Percentiles rank a stretch among this genome's conserved stretches.
Conservation (phyloP, 2,888 invertebrate species). For the Camponotus fellah region DNA sequence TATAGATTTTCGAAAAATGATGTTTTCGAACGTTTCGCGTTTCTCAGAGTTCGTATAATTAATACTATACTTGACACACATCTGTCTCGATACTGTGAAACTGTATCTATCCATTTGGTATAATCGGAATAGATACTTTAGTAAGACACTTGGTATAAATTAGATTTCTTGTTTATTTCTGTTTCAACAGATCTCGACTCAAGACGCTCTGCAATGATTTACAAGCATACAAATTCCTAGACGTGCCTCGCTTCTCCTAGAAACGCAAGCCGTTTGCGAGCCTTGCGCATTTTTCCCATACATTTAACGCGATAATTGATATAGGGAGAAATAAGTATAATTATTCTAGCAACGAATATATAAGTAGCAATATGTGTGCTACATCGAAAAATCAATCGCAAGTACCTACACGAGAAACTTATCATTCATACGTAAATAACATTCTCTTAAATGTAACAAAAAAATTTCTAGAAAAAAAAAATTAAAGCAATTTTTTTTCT, state of each 20-base stretch:
- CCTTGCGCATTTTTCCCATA: constrained; percentile 18
- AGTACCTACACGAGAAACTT: neutral
- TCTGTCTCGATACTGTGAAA: constrained; percentile 23
- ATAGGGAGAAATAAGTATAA: constrained; percentile 3
- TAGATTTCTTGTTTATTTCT: constrained; percentile 54
- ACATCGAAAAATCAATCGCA: constrained; percentile 5
- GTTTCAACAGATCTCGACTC: constrained; percentile 44
- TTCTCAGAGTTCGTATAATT: constrained; percentile 23
- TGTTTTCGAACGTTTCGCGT: constrained; percentile 28
- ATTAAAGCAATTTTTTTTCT: neutral
- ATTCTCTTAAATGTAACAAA: neutral
- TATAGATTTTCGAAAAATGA: constrained; percentile 39
- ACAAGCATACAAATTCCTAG: constrained; percentile 33
- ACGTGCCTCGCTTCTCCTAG: constrained; percentile 36
- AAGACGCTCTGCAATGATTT: constrained; percentile 41
- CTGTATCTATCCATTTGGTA: constrained; percentile 42
- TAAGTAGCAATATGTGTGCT: neutral
- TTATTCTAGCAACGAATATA: neutral
- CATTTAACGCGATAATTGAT: neutral
- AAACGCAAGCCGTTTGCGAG: constrained; percentile 30
- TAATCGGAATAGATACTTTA: constrained; percentile 50
- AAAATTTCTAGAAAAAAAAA: neutral
- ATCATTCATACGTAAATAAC: neutral
- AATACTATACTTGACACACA: constrained; percentile 27
- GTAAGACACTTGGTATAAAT: constrained; percentile 55